Evolutionary conservation across 2,888 invertebrate species (phyloP).

Genomic region (Aphelenchoides bicaudatus): DNA sequence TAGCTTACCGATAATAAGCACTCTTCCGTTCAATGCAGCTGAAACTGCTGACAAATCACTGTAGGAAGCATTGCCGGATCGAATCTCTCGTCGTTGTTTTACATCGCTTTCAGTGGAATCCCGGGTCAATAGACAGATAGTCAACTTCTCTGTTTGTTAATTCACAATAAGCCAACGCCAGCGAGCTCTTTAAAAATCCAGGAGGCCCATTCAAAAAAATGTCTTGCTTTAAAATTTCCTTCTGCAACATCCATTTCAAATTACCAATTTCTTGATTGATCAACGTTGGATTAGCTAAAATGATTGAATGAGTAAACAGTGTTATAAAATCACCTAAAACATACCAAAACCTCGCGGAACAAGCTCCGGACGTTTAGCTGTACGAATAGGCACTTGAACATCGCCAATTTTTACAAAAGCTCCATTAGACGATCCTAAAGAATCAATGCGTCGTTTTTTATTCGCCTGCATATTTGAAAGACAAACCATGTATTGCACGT

Average conservation of each 20-base stretch:
- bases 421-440: not conserved
- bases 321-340: slow-evolving; percentile 16
- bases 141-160: slow-evolving; percentile 83
- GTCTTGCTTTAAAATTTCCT: slow-evolving; percentile 85
- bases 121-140: slow-evolving; percentile 83
- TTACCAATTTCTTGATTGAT: slow-evolving; percentile 65
- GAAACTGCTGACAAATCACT: slow-evolving; percentile 88
- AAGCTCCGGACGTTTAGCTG: slow-evolving; percentile 72
- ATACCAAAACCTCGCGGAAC: slow-evolving; percentile 78
- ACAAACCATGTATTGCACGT: slow-evolving; percentile 25
- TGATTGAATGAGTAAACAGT: not conserved
- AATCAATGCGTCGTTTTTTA: too few species aligned
- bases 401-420: slow-evolving; percentile 42
- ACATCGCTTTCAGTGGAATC: slow-evolving; percentile 95
- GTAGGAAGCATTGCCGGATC: slow-evolving; percentile 80
- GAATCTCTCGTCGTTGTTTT: slow-evolving; percentile 88
- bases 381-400: slow-evolving; percentile 33
- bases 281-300: slow-evolving; percentile 15
- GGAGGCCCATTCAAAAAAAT: slow-evolving; percentile 89
- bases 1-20: slow-evolving; percentile 68
- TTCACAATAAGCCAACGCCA: slow-evolving; percentile 81
- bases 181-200: slow-evolving; percentile 75
- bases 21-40: slow-evolving; percentile 81
- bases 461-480: not conserved
- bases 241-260: slow-evolving; percentile 92